Evolutionary conservation across 2,113 vertebrate genomes (phyloP).

Genomic region (Ceuthmochares aereus): DNA sequence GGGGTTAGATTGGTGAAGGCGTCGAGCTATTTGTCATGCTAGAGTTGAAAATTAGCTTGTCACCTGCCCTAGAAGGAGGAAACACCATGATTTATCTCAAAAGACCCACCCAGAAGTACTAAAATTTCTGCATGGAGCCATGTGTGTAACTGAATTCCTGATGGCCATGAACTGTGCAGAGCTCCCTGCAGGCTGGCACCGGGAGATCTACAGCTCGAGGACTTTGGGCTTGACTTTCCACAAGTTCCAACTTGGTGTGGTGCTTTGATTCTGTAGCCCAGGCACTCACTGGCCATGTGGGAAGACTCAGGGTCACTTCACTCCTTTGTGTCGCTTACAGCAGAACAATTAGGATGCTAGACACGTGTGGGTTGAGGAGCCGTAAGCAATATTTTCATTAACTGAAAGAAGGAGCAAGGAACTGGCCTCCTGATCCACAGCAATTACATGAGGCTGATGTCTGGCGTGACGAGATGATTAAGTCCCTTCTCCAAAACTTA

Average conservation of each 20-base stretch:
- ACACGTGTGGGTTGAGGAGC: background rate
- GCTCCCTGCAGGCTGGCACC: background rate
- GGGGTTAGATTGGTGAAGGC: background rate
- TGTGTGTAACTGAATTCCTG: background rate
- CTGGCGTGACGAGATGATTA: no score
- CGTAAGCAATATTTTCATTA: background rate
- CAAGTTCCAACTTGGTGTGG: accelerated
- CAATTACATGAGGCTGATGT: background rate
- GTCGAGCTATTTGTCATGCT: background rate
- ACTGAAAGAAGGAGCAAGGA: background rate
- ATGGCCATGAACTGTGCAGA: background rate
- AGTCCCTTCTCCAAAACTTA: background rate
- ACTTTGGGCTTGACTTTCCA: background rate
- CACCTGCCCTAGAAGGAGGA: background rate
- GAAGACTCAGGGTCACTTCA: background rate
- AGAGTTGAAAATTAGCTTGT: background rate
- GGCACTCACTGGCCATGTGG: background rate
- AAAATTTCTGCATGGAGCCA: background rate
- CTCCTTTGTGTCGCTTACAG: background rate
- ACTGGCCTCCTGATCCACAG: background rate
- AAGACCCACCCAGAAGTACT: background rate
- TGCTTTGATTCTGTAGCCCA: background rate
- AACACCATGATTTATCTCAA: background rate
- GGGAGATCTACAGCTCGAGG: background rate
- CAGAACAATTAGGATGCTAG: background rate